Percentiles rank a stretch among this genome's conserved stretches.
Conservation (phyloP, 2,888 invertebrate genomes). For the Orgyia antiqua region DNA sequence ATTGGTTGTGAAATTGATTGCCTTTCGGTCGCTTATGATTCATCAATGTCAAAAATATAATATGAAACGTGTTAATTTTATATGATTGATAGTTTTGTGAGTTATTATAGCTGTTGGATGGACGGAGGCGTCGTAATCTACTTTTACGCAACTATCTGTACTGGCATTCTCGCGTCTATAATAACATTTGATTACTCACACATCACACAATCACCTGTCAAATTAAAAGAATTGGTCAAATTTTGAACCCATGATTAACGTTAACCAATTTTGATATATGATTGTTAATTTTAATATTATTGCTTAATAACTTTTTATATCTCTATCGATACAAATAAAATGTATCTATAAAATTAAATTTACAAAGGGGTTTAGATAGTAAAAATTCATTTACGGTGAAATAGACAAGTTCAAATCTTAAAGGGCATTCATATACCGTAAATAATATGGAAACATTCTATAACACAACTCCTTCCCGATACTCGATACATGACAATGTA, state of each 20-base stretch:
- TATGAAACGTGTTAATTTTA: conserved; percentile 74
- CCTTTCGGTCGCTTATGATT: conserved; percentile 74
- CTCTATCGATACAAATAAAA: too few relatives aligned
- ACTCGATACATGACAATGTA: conserved; percentile 56
- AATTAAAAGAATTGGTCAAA: conserved; percentile 39
- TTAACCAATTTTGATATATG: too few relatives aligned
- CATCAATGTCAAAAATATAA: conserved; percentile 73
- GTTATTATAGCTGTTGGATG: conserved; percentile 55
- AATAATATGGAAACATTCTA: conserved; percentile 37
- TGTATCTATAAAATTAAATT: too few relatives aligned
- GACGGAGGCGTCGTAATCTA: conserved; percentile 53
- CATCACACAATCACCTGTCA: conserved; percentile 43
- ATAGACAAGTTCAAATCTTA: too few relatives aligned
- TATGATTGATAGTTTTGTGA: conserved; percentile 70
- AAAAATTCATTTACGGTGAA: too few relatives aligned
- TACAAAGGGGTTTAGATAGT: too few relatives aligned
- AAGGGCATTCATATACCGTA: too few relatives aligned
- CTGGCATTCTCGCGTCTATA: conserved; percentile 26
- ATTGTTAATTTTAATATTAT: too few relatives aligned
- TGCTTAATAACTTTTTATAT: too few relatives aligned
- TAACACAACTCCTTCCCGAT: conserved; percentile 52
- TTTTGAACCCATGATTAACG: too few relatives aligned
- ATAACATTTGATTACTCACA: conserved; percentile 43
- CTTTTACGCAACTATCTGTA: conserved; percentile 68
- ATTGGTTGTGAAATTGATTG: conserved; percentile 76